A percentile compares a stretch with the other conserved stretches of the same genome.
Evolutionary conservation across 2,797 vertebrate species (phyloP).

Genomic region (Darevskia mixta): DNA sequence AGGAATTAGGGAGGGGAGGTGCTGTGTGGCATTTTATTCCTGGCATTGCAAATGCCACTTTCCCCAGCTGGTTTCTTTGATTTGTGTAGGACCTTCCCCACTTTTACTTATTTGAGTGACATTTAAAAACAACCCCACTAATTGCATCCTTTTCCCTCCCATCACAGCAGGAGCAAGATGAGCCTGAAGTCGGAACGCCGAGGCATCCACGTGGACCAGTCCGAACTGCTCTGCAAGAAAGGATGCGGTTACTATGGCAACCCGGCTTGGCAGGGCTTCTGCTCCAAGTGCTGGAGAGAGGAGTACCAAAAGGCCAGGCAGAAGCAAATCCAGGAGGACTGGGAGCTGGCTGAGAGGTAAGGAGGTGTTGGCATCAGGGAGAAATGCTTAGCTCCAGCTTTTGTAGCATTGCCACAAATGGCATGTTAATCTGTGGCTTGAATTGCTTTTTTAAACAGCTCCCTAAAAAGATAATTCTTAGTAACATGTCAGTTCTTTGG

Average conservation of each 20-base stretch:
- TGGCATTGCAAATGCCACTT: too few species aligned
- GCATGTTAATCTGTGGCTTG: not conserved
- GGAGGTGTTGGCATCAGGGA: not conserved
- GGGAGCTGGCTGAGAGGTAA: slow-evolving; percentile 96
- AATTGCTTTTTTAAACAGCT: too few species aligned
- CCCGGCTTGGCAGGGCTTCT: slow-evolving; percentile 95
- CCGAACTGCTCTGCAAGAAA: slow-evolving; percentile 96
- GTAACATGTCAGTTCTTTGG: not conserved
- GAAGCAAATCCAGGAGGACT: slow-evolving; percentile 97
- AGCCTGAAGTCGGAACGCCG: slow-evolving; percentile 92
- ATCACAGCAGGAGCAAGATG: slow-evolving; percentile 81
- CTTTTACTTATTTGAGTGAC: not conserved
- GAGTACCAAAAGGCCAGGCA: slow-evolving; percentile 95
- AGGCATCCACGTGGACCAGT: slow-evolving; percentile 97
- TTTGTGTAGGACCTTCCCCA: not conserved
- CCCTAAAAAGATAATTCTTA: not conserved
- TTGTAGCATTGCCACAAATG: not conserved
- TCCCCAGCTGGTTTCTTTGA: not conserved
- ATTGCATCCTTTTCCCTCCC: too few species aligned
- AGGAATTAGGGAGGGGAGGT: not conserved
- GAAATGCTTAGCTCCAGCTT: not conserved
- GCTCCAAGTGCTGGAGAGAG: slow-evolving; percentile 98
- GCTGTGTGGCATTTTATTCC: not conserved
- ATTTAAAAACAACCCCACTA: too few species aligned
- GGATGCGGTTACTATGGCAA: slow-evolving; percentile 98